A percentile compares a stretch with the other conserved stretches of the same genome.
These are phyloP conservation scores for Gymnoscelis rufifasciata DNA, from an alignment of 2,888 invertebrate species.

Conservation along the genomic window DNA sequence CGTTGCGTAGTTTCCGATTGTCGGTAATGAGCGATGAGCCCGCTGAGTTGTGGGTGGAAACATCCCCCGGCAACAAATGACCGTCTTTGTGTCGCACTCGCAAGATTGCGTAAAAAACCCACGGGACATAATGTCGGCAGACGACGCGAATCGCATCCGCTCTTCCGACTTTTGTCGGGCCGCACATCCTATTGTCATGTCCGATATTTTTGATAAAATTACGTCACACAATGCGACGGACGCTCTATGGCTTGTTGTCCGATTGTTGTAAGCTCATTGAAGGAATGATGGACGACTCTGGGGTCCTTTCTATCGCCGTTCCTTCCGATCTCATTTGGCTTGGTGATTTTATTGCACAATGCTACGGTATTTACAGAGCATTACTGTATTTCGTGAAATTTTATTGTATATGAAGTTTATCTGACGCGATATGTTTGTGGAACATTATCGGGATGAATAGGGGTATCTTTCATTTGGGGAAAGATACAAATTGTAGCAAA, in stretches of 20 bases:
- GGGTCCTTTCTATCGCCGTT: slow-evolving; percentile 46
- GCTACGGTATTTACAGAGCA: slow-evolving; percentile 53
- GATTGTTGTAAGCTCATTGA: slow-evolving; percentile 74
- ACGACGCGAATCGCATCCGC: slow-evolving; percentile 76
- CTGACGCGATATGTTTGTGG: slow-evolving; percentile 21
- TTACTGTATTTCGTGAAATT: slow-evolving; percentile 41
- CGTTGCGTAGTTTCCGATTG: slow-evolving; percentile 71
- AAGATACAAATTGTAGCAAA: slow-evolving; percentile 34
- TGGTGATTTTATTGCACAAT: slow-evolving; percentile 57
- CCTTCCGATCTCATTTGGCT: slow-evolving; percentile 65
- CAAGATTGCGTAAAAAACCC: slow-evolving; percentile 66
- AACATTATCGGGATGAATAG: slow-evolving; percentile 23
- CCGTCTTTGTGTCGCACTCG: slow-evolving; percentile 48
- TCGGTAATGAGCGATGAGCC: slow-evolving; percentile 70
- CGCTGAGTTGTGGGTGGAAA: slow-evolving; percentile 76
- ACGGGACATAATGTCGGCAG: slow-evolving; percentile 61
- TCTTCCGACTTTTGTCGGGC: slow-evolving; percentile 76
- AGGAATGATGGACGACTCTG: slow-evolving; percentile 64
- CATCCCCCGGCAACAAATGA: slow-evolving; percentile 70
- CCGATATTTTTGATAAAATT: slow-evolving; percentile 78
- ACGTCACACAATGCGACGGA: slow-evolving; percentile 65
- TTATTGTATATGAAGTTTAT: slow-evolving; percentile 29
- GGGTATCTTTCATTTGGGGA: slow-evolving; percentile 22
- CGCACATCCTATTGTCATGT: slow-evolving; percentile 61
- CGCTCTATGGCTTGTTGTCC: slow-evolving; percentile 70